Conservation (phyloP, 2,113 vertebrate genomes). For the Eublepharis macularius region DNA sequence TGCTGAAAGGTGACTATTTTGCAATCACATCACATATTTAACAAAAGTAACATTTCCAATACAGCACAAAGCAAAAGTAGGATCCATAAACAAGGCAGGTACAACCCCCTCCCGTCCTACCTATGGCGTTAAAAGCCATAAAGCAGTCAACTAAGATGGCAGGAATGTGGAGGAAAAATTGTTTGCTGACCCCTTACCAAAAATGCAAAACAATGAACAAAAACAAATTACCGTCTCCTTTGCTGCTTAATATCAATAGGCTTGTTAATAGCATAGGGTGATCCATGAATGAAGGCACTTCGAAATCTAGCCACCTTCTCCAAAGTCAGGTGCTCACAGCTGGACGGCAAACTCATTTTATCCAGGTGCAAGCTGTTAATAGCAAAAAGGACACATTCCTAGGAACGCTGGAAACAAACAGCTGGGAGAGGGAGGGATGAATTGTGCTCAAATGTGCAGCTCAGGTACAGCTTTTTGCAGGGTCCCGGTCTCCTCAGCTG, state of each 20-base stretch:
- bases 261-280: slow-evolving; percentile 91
- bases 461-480: slow-evolving; percentile 28
- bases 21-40: not conserved
- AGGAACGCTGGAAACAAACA: slow-evolving; percentile 53
- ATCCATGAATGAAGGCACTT: slow-evolving; percentile 85
- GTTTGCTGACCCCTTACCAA: slow-evolving; percentile 58
- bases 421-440: slow-evolving; percentile 34
- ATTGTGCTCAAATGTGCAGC: slow-evolving; percentile 11
- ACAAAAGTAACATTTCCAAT: not conserved
- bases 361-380: slow-evolving; percentile 57
- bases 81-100: accelerated
- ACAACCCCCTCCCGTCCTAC: not conserved
- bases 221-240: slow-evolving; percentile 83
- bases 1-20: not conserved
- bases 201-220: slow-evolving; percentile 31
- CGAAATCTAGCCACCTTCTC: slow-evolving; percentile 86
- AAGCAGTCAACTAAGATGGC: slow-evolving; percentile 34
- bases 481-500: slow-evolving; percentile 33
- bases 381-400: slow-evolving; percentile 61
- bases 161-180: slow-evolving; percentile 2
- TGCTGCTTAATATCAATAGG: slow-evolving; percentile 94
- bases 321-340: slow-evolving; percentile 84
- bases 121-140: slow-evolving; percentile 9
- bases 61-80: slow-evolving; percentile 1
- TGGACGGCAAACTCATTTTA: slow-evolving; percentile 90